Evolutionary conservation across 2,113 vertebrate genomes (phyloP).

Genomic region (Fregata magnificens): DNA sequence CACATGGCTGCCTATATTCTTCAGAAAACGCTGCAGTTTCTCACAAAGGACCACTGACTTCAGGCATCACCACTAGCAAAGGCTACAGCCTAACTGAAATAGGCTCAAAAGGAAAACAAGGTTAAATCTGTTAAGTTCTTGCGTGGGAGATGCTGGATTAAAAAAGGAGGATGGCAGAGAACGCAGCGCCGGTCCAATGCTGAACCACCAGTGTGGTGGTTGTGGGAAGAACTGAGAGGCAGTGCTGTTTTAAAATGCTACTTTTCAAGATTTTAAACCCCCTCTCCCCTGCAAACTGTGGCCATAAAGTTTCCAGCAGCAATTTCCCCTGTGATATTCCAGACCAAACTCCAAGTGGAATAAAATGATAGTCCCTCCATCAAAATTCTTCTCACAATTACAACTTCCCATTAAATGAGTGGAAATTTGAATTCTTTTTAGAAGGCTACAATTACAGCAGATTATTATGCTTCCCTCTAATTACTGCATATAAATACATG

Average conservation of each 20-base stretch:
- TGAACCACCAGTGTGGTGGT: neutral
- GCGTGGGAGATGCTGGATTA: neutral
- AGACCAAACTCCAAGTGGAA: neutral
- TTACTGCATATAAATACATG: conserved; percentile 25
- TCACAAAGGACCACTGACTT: neutral
- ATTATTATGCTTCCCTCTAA: conserved; percentile 40
- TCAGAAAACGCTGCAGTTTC: neutral
- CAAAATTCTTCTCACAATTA: neutral
- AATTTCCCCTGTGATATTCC: neutral
- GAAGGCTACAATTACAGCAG: conserved; percentile 29
- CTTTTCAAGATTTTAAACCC: neutral
- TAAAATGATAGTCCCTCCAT: neutral
- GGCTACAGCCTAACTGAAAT: neutral
- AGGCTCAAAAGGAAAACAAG: neutral
- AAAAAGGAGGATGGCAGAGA: neutral
- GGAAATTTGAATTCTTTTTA: conserved; percentile 11
- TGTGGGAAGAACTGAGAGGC: neutral
- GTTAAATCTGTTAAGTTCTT: neutral
- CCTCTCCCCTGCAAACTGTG: neutral
- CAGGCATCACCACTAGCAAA: neutral
- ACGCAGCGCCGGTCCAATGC: neutral
- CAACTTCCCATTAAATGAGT: neutral
- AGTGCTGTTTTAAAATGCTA: neutral
- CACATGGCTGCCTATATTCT: neutral
- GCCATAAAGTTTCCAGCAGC: neutral